phyloP scores from a whole-genome alignment of 2,888 invertebrate genomes.

The Sesia bembeciformis region DNA sequence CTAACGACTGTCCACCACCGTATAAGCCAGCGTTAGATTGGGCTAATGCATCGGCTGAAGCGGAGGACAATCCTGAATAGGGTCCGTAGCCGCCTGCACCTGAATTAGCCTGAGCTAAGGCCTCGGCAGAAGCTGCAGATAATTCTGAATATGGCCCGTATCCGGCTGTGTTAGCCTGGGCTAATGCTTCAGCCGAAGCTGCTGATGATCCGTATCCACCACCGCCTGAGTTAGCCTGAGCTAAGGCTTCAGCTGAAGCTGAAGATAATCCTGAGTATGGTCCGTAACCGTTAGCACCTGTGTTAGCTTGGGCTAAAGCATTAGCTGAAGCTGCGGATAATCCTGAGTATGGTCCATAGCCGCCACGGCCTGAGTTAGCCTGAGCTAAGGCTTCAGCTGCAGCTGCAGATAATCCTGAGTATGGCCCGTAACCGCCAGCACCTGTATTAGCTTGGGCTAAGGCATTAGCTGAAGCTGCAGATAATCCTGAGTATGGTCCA shows the following conservation, averaged over 20 bases:
- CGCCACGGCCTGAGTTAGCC: background rate
- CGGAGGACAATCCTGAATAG: background rate
- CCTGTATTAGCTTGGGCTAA: background rate
- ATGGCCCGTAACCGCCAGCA: background rate
- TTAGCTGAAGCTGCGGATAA: constrained; percentile 2
- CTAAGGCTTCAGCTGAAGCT: background rate
- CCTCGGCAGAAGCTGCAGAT: constrained; percentile 1
- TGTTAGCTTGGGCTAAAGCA: constrained; percentile 4
- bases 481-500: background rate
- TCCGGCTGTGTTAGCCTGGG: background rate
- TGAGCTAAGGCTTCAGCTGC: constrained; percentile 3
- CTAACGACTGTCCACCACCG: constrained; percentile 7
- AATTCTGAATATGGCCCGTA: background rate
- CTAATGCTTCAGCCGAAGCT: background rate
- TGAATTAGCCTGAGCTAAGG: constrained; percentile 1
- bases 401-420: background rate
- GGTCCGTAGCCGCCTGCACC: background rate
- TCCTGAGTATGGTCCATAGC: background rate
- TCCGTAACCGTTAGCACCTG: background rate
- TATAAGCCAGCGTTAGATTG: constrained; percentile 9
- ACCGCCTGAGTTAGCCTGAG: background rate
- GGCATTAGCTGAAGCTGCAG: background rate
- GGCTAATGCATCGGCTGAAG: constrained; percentile 3
- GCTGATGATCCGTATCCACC: background rate
- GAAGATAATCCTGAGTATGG: background rate